phyloP scores from a whole-genome alignment of 2,888 invertebrate species.

The Brachylomia viminalis region DNA sequence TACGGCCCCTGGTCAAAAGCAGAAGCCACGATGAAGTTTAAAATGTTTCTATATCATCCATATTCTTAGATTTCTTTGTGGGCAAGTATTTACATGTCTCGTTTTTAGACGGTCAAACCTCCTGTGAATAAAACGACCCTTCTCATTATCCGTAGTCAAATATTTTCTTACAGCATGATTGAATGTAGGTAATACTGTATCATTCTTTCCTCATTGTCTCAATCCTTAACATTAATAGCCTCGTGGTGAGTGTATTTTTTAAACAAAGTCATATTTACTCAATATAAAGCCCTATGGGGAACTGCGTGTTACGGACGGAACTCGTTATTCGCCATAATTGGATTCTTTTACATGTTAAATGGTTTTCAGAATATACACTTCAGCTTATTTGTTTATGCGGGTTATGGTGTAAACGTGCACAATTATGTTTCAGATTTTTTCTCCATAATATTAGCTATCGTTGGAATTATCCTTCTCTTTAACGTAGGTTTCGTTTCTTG shows the following conservation, averaged over 20 bases:
- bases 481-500: neutral
- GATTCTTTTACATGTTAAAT: constrained; percentile 64
- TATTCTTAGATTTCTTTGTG: neutral
- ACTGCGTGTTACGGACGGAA: constrained; percentile 75
- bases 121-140: neutral
- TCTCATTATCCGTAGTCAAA: constrained; percentile 13
- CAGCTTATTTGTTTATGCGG: constrained; percentile 12
- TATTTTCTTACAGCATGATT: constrained; percentile 17
- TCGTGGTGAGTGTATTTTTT: constrained; percentile 47
- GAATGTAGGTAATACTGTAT: neutral
- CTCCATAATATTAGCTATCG: neutral
- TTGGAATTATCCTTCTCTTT: constrained; percentile 1
- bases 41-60: neutral
- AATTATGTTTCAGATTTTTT: constrained; percentile 17
- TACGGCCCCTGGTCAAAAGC: neutral
- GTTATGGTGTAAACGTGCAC: constrained; percentile 3
- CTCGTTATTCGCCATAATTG: constrained; percentile 76
- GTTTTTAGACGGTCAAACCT: neutral
- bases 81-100: neutral
- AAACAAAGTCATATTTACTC: constrained; percentile 72
- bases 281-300: constrained; percentile 75
- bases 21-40: neutral
- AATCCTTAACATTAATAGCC: constrained; percentile 38
- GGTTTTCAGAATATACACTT: constrained; percentile 45
- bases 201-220: neutral